Evolutionary conservation across 92 coral and sea anemone species (phyloP).

Genomic region (Heteractis magnifica): DNA sequence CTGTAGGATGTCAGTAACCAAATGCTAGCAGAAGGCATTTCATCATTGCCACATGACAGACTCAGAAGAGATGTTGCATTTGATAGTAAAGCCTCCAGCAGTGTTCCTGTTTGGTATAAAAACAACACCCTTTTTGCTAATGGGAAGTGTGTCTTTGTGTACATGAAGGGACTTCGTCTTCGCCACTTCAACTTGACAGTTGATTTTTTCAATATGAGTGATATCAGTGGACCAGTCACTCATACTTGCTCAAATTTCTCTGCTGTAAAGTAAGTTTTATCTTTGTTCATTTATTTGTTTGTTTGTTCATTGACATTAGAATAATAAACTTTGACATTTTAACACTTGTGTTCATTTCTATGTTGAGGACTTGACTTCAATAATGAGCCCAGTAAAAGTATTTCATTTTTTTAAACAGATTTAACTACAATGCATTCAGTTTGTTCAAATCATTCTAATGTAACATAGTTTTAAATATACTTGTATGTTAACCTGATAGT

Average conservation of each 20-base stretch:
- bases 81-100: background rate
- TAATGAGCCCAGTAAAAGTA: too few relatives aligned
- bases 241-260: constrained; percentile 12
- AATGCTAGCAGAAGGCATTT: constrained; percentile 33
- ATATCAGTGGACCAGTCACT: background rate
- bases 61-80: constrained; percentile 35
- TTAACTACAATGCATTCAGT: too few relatives aligned
- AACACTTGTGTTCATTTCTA: too few relatives aligned
- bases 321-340: too few relatives aligned
- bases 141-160: constrained; percentile 45
- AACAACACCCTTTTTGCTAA: constrained; percentile 48
- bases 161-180: constrained; percentile 38
- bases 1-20: constrained; percentile 44
- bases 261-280: constrained; percentile 2
- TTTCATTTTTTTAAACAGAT: too few relatives aligned
- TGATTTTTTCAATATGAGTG: constrained; percentile 30
- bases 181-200: background rate
- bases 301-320: background rate
- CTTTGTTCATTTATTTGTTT: background rate
- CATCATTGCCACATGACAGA: constrained; percentile 53
- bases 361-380: too few relatives aligned
- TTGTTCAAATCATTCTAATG: too few relatives aligned
- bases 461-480: too few relatives aligned
- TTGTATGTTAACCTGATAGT: too few relatives aligned
- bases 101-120: background rate